phyloP scores from a whole-genome alignment of 2,888 invertebrate genomes.

The Andricus curvator region DNA sequence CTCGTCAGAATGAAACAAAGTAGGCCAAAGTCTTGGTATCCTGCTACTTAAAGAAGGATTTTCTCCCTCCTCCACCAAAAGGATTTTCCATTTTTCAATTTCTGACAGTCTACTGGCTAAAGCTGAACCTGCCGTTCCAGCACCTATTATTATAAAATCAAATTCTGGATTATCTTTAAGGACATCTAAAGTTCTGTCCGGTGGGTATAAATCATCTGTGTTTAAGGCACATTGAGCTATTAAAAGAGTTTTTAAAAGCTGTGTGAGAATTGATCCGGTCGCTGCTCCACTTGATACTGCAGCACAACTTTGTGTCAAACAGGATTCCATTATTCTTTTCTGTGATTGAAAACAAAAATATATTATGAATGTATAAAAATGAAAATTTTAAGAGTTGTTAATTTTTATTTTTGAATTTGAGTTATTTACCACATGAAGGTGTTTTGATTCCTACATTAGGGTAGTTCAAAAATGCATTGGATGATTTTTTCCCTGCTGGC shows the following conservation, averaged over 20 bases:
- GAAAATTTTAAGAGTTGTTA: too few species aligned
- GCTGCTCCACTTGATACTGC: conserved; percentile 63
- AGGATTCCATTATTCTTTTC: too few species aligned
- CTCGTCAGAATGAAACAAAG: conserved; percentile 68
- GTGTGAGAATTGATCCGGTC: conserved; percentile 80
- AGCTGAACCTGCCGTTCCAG: conserved; percentile 80
- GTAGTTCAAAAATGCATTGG: too few species aligned
- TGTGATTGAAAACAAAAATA: too few species aligned
- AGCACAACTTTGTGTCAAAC: conserved; percentile 51
- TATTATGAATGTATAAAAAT: too few species aligned
- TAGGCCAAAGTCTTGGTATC: conserved; percentile 75
- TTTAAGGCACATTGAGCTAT: too few species aligned
- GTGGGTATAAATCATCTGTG: conserved; percentile 80
- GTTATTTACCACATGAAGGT: too few species aligned
- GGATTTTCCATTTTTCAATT: conserved; percentile 77
- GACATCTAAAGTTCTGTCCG: conserved; percentile 78
- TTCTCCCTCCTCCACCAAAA: conserved; percentile 80
- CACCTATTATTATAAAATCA: conserved; percentile 76
- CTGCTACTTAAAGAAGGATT: conserved; percentile 78
- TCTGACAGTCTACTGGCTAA: conserved; percentile 79
- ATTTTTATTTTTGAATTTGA: too few species aligned
- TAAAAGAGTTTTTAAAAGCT: conserved; percentile 78
- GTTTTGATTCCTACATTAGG: too few species aligned
- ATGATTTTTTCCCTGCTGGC: too few species aligned
- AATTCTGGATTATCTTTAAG: conserved; percentile 65